Conservation (phyloP, 2,113 vertebrate genomes). For the Steatornis caripensis region DNA sequence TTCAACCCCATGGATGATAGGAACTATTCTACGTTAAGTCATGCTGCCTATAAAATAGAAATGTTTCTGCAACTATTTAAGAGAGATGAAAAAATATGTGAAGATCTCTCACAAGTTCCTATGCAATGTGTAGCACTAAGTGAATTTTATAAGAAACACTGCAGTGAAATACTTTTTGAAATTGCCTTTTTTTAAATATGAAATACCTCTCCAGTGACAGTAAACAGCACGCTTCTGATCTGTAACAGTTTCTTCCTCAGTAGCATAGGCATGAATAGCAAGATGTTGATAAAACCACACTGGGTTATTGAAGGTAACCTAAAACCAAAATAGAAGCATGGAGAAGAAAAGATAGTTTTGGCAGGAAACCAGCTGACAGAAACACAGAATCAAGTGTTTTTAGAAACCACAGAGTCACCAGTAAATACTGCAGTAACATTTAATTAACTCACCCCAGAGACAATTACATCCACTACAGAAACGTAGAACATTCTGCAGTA, state of each 20-base stretch:
- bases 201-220: constrained; percentile 73
- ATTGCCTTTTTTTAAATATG: background rate
- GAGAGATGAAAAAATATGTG: background rate
- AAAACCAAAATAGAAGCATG: background rate
- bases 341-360: background rate
- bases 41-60: background rate
- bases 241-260: constrained; percentile 58
- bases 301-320: constrained; percentile 62
- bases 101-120: background rate
- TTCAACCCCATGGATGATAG: background rate
- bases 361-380: background rate
- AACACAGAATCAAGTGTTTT: background rate
- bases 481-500: background rate
- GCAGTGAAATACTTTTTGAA: background rate
- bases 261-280: constrained; percentile 73
- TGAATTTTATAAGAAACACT: background rate
- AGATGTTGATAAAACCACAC: constrained; percentile 81
- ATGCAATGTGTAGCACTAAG: background rate
- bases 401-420: constrained; percentile 48
- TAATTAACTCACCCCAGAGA: constrained; percentile 28
- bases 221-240: constrained; percentile 62
- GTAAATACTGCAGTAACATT: constrained; percentile 67
- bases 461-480: background rate
- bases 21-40: background rate
- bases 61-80: background rate